Conservation (phyloP, 2,113 vertebrate species). For the Psettodes erumei region DNA sequence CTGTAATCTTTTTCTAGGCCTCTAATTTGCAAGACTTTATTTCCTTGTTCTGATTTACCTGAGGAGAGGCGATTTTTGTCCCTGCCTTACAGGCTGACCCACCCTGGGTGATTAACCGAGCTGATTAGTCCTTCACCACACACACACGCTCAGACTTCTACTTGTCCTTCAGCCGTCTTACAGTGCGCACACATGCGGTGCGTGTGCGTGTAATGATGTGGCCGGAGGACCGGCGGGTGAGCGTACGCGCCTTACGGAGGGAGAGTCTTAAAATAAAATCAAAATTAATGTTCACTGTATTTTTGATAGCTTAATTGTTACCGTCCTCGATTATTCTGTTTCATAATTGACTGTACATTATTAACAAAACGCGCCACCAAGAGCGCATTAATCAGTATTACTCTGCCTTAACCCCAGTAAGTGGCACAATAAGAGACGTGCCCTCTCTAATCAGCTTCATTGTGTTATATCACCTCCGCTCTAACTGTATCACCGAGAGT, state of each 20-base stretch:
- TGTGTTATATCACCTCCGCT: slow-evolving; percentile 76
- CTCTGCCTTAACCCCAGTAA: slow-evolving; percentile 76
- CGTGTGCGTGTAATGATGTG: slow-evolving; percentile 21
- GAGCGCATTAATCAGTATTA: slow-evolving; percentile 76
- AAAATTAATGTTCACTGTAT: slow-evolving; percentile 54
- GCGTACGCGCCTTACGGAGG: slow-evolving; percentile 11
- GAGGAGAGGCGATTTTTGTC: slow-evolving; percentile 59
- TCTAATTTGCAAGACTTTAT: slow-evolving; percentile 73
- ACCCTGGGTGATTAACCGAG: slow-evolving; percentile 73
- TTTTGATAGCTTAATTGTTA: slow-evolving; percentile 68
- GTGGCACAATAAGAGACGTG: slow-evolving; percentile 79
- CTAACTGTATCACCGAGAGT: slow-evolving; percentile 78
- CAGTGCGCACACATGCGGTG: neutral
- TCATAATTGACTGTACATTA: slow-evolving; percentile 72
- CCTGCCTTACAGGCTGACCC: slow-evolving; percentile 63
- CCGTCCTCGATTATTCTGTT: slow-evolving; percentile 50
- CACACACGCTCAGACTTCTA: slow-evolving; percentile 25
- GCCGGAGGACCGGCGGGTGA: slow-evolving; percentile 1
- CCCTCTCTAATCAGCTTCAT: slow-evolving; percentile 79
- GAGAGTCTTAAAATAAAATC: slow-evolving; percentile 44
- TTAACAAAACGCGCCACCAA: slow-evolving; percentile 67
- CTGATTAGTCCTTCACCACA: slow-evolving; percentile 67
- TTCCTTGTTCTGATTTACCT: slow-evolving; percentile 74
- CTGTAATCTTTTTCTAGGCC: slow-evolving; percentile 69
- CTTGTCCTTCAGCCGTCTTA: slow-evolving; percentile 55